phyloP scores from a whole-genome alignment of 2,888 invertebrate species.

The Ormyrus pomaceus region DNA sequence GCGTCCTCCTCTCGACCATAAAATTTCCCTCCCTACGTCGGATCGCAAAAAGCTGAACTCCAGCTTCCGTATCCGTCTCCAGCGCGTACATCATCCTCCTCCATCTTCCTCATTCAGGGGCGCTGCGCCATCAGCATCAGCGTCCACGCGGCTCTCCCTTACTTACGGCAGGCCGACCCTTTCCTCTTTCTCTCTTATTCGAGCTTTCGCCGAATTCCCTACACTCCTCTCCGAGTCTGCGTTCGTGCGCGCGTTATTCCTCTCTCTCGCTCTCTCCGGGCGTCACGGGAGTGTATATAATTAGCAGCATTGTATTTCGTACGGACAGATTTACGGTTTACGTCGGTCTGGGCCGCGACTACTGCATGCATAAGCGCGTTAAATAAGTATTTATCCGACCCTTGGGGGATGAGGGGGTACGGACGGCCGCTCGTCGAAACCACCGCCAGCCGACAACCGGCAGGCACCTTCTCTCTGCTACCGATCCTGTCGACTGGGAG shows the following conservation, averaged over 20 bases:
- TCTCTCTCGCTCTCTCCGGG: constrained; percentile 53
- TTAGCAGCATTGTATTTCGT: constrained; percentile 74
- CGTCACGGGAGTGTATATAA: constrained; percentile 75
- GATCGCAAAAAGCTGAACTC: too few species aligned
- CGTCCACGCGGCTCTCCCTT: constrained; percentile 43
- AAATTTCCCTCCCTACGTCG: too few species aligned
- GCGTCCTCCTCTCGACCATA: too few species aligned
- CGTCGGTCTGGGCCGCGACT: constrained; percentile 69
- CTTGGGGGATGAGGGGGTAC: constrained; percentile 68
- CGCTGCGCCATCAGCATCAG: neutral
- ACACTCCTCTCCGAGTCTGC: constrained; percentile 42
- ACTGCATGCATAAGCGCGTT: constrained; percentile 75
- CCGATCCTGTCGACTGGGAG: neutral
- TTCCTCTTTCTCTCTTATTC: constrained; percentile 25
- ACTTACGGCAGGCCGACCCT: constrained; percentile 50
- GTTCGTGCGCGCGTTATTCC: constrained; percentile 46
- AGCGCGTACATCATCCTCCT: neutral
- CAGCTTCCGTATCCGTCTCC: neutral
- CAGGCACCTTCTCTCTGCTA: neutral
- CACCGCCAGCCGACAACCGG: neutral
- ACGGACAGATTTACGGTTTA: constrained; percentile 74
- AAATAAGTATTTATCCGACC: constrained; percentile 76
- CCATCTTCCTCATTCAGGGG: neutral
- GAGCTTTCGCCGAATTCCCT: constrained; percentile 4
- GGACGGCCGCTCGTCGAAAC: constrained; percentile 46